A percentile compares a stretch with the other conserved stretches of the same genome.
phyloP scores from a whole-genome alignment of 2,113 vertebrate genomes.

The Cebus imitator region DNA sequence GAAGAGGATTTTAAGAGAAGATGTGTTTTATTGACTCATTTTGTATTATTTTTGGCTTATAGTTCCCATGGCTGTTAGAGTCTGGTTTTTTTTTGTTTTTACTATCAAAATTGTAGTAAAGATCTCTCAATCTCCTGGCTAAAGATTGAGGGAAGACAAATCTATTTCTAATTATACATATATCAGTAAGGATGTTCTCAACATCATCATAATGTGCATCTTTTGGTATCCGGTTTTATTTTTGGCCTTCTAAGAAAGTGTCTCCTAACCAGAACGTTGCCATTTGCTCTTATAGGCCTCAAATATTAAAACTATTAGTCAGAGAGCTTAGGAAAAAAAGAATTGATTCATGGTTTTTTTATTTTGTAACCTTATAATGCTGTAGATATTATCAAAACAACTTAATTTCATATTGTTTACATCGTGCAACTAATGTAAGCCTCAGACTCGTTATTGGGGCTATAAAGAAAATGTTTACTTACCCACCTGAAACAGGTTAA shows the following conservation, averaged over 20 bases:
- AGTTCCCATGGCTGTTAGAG: conserved; percentile 70
- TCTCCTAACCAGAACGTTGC: conserved; percentile 4
- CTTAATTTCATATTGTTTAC: conserved; percentile 75
- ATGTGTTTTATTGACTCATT: conserved; percentile 55
- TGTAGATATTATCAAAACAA: conserved; percentile 51
- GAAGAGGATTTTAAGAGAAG: conserved; percentile 62
- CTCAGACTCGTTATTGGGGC: conserved; percentile 54
- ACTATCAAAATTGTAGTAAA: conserved; percentile 51
- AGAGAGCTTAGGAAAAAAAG: conserved; percentile 44
- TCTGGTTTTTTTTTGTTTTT: conserved; percentile 11
- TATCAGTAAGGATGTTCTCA: conserved; percentile 32
- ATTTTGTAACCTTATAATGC: conserved; percentile 70
- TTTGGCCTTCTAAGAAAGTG: conserved; percentile 54
- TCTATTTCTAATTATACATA: neutral
- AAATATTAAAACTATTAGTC: conserved; percentile 20
- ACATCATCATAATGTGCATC: conserved; percentile 15
- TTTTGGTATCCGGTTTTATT: conserved; percentile 47
- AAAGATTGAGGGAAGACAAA: conserved; percentile 41
- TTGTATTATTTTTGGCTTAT: conserved; percentile 63
- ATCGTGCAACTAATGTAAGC: conserved; percentile 64
- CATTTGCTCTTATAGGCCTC: conserved; percentile 3
- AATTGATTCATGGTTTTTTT: conserved; percentile 53
- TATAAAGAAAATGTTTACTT: conserved; percentile 73
- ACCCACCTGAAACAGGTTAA: conserved; percentile 43
- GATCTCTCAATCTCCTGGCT: neutral